Conservation (phyloP, 2,113 vertebrate genomes). For the Oophaga pumilio region DNA sequence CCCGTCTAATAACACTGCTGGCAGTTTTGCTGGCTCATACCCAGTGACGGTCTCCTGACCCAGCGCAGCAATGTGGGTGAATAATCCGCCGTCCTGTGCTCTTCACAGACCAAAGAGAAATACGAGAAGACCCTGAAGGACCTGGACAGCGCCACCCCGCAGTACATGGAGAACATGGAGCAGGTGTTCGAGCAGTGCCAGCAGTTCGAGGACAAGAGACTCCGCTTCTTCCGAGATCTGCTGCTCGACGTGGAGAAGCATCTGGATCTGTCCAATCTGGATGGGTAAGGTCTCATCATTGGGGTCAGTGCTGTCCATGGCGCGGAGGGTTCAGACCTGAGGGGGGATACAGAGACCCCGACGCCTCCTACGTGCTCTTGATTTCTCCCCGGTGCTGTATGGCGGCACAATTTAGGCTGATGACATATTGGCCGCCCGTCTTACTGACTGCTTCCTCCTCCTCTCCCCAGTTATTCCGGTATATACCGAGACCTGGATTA, state of each 20-base stretch:
- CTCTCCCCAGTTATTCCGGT: slow-evolving; percentile 79
- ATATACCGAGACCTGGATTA: slow-evolving; percentile 90
- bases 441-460: not conserved
- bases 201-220: slow-evolving; percentile 91
- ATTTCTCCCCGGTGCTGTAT: not conserved
- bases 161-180: slow-evolving; percentile 99
- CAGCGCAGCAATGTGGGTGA: too few species aligned
- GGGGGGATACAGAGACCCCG: too few species aligned
- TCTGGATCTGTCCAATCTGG: slow-evolving; percentile 88
- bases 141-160: slow-evolving; percentile 86
- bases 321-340: not conserved
- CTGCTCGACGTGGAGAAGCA: slow-evolving; percentile 91
- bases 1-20: too few species aligned
- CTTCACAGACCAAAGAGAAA: slow-evolving; percentile 84
- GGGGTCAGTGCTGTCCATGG: not conserved
- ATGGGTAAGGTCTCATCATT: slow-evolving; percentile 71
- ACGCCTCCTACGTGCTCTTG: too few species aligned
- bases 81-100: not conserved
- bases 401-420: not conserved
- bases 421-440: too few species aligned
- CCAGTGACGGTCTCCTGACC: too few species aligned
- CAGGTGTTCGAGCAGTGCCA: slow-evolving; percentile 97
- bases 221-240: slow-evolving; percentile 88
- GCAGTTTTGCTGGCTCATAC: too few species aligned
- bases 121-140: slow-evolving; percentile 92